Evolutionary conservation across 1,140 invertebrate species (phyloP).

Genomic region (Coptotermes formosanus): DNA sequence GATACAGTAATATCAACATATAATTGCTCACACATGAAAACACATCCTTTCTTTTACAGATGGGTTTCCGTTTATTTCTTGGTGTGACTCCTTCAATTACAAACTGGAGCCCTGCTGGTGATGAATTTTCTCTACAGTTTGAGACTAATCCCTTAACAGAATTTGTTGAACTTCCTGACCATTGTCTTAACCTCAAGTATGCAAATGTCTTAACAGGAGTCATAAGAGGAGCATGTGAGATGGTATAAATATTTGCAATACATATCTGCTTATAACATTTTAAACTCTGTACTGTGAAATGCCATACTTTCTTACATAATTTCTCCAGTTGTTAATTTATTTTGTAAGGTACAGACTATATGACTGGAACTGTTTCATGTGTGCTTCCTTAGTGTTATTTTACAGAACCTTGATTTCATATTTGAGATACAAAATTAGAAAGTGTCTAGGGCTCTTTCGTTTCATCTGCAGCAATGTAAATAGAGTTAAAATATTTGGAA

Average conservation of each 20-base stretch:
- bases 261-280: slow-evolving; percentile 5
- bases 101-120: slow-evolving; percentile 90
- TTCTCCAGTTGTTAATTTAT: too few species aligned
- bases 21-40: too few species aligned
- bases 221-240: slow-evolving; percentile 92
- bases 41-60: slow-evolving; percentile 46
- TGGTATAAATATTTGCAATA: slow-evolving; percentile 64
- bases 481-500: too few species aligned
- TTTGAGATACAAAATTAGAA: too few species aligned
- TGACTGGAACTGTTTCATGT: too few species aligned
- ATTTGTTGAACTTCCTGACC: slow-evolving; percentile 96
- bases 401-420: too few species aligned
- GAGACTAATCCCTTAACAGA: slow-evolving; percentile 97
- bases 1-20: too few species aligned
- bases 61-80: slow-evolving; percentile 85
- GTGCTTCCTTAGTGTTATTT: too few species aligned
- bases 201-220: slow-evolving; percentile 94
- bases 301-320: neutral
- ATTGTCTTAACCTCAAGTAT: slow-evolving; percentile 82
- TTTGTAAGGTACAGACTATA: too few species aligned
- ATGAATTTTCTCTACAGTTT: slow-evolving; percentile 96
- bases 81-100: slow-evolving; percentile 87
- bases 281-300: neutral
- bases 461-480: too few species aligned
- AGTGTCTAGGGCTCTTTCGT: too few species aligned